Evolutionary conservation across 1,140 invertebrate species (phyloP).

Genomic region (Heliconius himera): DNA sequence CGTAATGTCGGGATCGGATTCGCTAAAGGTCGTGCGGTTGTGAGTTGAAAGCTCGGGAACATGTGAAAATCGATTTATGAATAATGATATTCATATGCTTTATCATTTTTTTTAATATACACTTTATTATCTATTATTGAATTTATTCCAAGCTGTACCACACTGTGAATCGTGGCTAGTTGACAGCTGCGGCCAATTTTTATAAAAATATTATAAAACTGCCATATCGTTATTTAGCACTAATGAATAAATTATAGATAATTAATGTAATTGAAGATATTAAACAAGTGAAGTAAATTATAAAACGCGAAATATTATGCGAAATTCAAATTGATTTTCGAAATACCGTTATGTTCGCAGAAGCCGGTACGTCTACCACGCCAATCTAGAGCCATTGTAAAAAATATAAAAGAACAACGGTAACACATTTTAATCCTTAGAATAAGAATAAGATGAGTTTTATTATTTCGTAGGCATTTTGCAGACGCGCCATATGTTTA

Average conservation of each 20-base stretch:
- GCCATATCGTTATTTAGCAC: not conserved
- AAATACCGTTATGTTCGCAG: not conserved
- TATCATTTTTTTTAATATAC: not conserved
- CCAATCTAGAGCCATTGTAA: not conserved
- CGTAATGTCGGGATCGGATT: not conserved
- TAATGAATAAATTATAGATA: not conserved
- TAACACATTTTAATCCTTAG: not conserved
- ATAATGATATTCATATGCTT: not conserved
- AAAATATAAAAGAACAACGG: not conserved
- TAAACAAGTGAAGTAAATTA: not conserved
- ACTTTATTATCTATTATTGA: not conserved
- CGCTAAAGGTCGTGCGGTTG: not conserved
- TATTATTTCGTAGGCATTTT: not conserved
- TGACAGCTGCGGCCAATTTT: not conserved
- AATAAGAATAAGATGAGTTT: not conserved
- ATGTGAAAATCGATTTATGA: not conserved
- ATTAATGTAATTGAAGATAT: not conserved
- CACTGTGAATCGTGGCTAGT: not conserved
- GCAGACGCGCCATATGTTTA: conserved; percentile 1
- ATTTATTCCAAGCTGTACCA: not conserved
- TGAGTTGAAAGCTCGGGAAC: not conserved
- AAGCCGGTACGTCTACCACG: not conserved
- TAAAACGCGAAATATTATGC: not conserved
- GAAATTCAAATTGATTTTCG: not conserved
- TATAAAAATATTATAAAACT: not conserved